Evolutionary conservation across 2,113 vertebrate genomes (phyloP), one percentile per base, ranked within the genome.

Genomic region (Nematolebias whitei): DNA sequence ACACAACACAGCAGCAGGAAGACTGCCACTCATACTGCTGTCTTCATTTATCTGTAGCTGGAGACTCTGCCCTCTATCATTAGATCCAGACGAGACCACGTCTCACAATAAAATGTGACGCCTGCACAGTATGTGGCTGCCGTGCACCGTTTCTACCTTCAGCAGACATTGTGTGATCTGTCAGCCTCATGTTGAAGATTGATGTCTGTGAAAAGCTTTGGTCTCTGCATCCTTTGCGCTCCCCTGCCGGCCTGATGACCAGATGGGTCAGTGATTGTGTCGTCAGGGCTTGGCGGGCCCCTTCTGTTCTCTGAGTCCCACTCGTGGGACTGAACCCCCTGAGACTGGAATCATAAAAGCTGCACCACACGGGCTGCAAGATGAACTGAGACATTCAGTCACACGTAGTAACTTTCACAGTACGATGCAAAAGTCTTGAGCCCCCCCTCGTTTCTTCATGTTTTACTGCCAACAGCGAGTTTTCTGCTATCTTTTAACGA

Each of bases 221-320:
- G 64, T 85, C 80, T 74, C 59, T 43, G 68, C 63, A 23, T 71
- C 62, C 50, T 24, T 49, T n/a, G 1, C 18, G 62, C 76, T 74
- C 80, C 71, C 32, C 66, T 44, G 71, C 78, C 58, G 77, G 73
- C 60, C 79, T 13, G 44, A 67, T 71, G 88, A 53, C 85, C 86
- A 89, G 87, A 89, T 89, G 85, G 85, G 88, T 87, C 84, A 84
- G 78, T 68, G 78, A 64, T 39, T 75, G 75, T 66, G 63, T 50
- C 43, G 68, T 66, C 12, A 12, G 32, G 68, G 60, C 63, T 85
- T 59, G 55, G 40, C 49, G 54, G 83, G 81, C 86, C 88, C 89
- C 88, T 89, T 91, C 89, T 91, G 89, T 78, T 88, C 77, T 57
- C 56, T 47, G 43, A 55, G 76, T 47, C 38, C 83, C 70, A 74